A percentile compares a stretch with the other conserved stretches of the same genome.
Conservation (phyloP, 2,113 vertebrate species). For the Leptodactylus fuscus region DNA sequence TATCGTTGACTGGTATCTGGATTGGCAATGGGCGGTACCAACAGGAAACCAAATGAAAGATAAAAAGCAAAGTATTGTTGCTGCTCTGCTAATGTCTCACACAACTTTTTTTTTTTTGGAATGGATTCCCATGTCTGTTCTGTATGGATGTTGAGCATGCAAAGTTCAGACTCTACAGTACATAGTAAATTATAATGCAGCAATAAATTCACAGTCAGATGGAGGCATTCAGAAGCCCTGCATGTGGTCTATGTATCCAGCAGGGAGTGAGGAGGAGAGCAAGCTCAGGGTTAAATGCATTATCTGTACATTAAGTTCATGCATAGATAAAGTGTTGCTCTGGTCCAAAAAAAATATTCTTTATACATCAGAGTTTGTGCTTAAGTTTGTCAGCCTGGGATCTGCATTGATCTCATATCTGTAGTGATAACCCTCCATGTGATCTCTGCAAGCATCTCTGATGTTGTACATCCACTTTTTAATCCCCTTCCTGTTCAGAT, state of each 20-base stretch:
- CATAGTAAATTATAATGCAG: constrained; percentile 62
- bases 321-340: constrained; percentile 72
- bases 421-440: constrained; percentile 99
- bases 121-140: constrained; percentile 67
- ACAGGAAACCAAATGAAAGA: constrained; percentile 37
- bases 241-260: constrained; percentile 60
- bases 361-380: constrained; percentile 94
- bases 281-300: constrained; percentile 64
- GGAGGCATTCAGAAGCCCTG: constrained; percentile 64
- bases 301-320: constrained; percentile 80
- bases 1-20: constrained; percentile 73
- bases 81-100: constrained; percentile 50
- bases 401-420: constrained; percentile 96
- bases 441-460: constrained; percentile 96
- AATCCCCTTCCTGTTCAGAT: constrained; percentile 97
- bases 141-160: constrained; percentile 70
- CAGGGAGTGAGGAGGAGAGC: constrained; percentile 59
- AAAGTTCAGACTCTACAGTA: constrained; percentile 61
- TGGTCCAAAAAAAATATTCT: constrained; percentile 17
- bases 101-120: constrained; percentile 59
- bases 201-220: constrained; percentile 66
- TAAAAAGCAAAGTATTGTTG: constrained; percentile 49
- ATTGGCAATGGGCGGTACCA: constrained; percentile 62
- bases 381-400: constrained; percentile 91
- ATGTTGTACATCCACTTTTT: constrained; percentile 98